Base-by-base conservation (phyloP, 2,113 vertebrate genomes). In the Vidua chalybeata region DNA sequence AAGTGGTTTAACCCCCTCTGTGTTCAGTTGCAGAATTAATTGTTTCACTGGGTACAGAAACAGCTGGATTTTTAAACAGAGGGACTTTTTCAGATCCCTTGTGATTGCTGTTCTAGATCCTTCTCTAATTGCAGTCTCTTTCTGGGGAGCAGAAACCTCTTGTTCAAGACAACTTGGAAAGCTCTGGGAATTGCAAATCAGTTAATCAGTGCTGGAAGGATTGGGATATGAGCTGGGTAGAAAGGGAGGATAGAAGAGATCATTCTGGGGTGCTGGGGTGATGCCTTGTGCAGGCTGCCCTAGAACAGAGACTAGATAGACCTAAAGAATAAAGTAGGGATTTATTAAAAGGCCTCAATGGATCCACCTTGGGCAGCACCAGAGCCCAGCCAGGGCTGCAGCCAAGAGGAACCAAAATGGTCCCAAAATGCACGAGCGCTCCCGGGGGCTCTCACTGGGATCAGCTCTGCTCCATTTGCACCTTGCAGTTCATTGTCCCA, bases 371-470 rank as follows among this genome's bases (percentile, higher is more conserved):
- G 56, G 56, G n/a, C 56, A 59, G 56, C 56, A 35, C n/a, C 1
- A 35, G 56, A 58, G 56, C 56, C 56, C 33, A 35, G 56, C 22
- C 56, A 58, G 56, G 9, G 56, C 33, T 35, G 33, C 56, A 35
- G 22, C 56, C 56, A 58, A 15, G 9, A n/a, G 23, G 33, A 35
- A 24, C 56, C 56, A 59, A 59, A 59, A 35, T 35, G 56, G n/a
- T 0, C 56, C 4, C 56, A 59, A 59, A 59, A 24, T 59, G n/a
- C 14, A 35, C 9, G 0, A 0, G 1, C 1, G 3, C 4, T 2
- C n/a, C 7, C 4, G 9, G 22, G 13, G 22, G 24, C n/a, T 59
- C 1, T n/a, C 55, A 1, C 55, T 58, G 1, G 1, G 9, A 35
- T 58, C 6, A 58, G n/a, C 7, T 35, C 56, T 59, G 56, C 14